Evolutionary conservation across 1,140 invertebrate genomes (phyloP), one percentile per base, ranked within the genome.

Genomic region (Lysiphlebus fabarum): DNA sequence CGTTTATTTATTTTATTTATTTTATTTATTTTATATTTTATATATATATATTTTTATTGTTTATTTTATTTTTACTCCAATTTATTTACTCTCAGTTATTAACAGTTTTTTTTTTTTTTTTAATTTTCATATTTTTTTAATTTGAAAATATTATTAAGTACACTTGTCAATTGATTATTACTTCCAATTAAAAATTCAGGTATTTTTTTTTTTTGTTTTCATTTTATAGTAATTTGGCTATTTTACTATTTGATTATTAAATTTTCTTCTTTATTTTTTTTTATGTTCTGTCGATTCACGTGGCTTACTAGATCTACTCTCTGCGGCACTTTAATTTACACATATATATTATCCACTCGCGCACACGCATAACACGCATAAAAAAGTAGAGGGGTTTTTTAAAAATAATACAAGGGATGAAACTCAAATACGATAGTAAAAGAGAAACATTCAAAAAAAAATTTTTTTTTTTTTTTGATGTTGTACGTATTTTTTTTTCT

Each of bases 281-380:
- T 26, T 26, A 26, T 26, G 17, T 26, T 26, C 2, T 26, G 17
- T 26, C 17, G 49, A 51, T 51, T 51, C 49, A 51, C 49, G 49
- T 51, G 49, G 49, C 49, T 51, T 12, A 51, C 49, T 11, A 33
- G 11, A 34, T 51, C 37, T 51, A 51, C 38, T 51, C 49, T 51
- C 49, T 51, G 49, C 49, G 36, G 49, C 36, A 51, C 49, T 51
- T 51, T 51, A 51, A 51, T 51, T 51, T 36, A 37, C 49, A 51
- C 49, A 51, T 51, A 26, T 49, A 51, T 36, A 51, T 51, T 37
- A 51, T 33, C 36, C 47, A 49, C 47, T 34, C 47, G 49, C 49
- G 12, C 49, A 51, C 36, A 51, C 49, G 36, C 10, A 51, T 36
- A 51, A 51, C 36, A 38, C 34, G 10, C 7, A 40, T 7, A 40